Evolutionary conservation across 2,888 invertebrate species (phyloP).

Genomic region (Oligia latruncula): DNA sequence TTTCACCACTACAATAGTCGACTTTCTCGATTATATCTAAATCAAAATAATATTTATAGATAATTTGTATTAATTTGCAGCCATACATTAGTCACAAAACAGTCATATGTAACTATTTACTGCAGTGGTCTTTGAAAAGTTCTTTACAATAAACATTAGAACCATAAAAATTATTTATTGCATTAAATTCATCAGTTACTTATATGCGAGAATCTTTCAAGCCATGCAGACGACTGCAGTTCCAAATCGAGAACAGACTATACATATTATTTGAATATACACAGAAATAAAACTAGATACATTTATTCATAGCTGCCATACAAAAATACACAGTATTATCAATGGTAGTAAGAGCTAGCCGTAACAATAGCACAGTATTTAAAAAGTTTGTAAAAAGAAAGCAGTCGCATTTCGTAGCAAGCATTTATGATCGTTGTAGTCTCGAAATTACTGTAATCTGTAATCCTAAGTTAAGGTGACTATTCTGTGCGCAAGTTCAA

Average conservation of each 20-base stretch:
- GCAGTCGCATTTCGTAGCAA: constrained; percentile 78
- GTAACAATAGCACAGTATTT: constrained; percentile 62
- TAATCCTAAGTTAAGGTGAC: constrained; percentile 47
- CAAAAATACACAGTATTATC: constrained; percentile 63
- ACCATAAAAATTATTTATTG: neutral
- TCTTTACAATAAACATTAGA: neutral
- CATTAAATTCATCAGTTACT: constrained; percentile 6
- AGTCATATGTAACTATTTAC: constrained; percentile 28
- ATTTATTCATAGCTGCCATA: constrained; percentile 62
- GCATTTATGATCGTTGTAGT: constrained; percentile 77
- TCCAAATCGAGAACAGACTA: constrained; percentile 37
- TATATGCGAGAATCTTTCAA: neutral
- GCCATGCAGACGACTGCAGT: constrained; percentile 47
- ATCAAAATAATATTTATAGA: constrained; percentile 45
- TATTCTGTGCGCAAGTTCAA: constrained; percentile 63
- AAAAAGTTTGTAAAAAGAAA: constrained; percentile 75
- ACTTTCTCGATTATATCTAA: constrained; percentile 39
- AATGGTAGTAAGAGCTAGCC: constrained; percentile 62
- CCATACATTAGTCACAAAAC: constrained; percentile 34
- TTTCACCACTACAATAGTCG: constrained; percentile 52
- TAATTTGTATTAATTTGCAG: constrained; percentile 43
- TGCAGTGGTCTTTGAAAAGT: constrained; percentile 50
- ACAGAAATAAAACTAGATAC: constrained; percentile 65
- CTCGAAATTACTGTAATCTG: constrained; percentile 60
- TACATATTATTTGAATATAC: constrained; percentile 47